phyloP scores from a whole-genome alignment of 2,888 invertebrate genomes.

The Parthenolecanium corni region DNA sequence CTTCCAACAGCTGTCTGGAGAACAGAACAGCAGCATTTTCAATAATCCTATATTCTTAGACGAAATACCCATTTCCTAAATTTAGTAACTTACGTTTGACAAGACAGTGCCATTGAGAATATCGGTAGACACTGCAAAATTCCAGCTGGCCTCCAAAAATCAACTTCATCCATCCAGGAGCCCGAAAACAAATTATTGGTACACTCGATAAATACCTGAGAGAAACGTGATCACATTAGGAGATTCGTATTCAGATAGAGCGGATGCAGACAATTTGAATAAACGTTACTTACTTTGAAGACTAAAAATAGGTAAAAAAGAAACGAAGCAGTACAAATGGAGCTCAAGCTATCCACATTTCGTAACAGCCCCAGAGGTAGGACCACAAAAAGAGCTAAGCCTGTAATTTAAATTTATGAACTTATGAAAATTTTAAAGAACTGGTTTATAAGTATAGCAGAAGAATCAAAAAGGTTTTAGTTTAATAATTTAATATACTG shows the following conservation, averaged over 20 bases:
- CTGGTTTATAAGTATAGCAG: neutral
- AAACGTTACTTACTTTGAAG: slow-evolving; percentile 53
- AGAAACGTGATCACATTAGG: too few species aligned
- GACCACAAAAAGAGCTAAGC: slow-evolving; percentile 65
- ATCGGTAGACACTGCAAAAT: slow-evolving; percentile 87
- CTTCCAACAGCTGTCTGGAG: slow-evolving; percentile 75
- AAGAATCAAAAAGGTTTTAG: neutral
- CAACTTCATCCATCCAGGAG: slow-evolving; percentile 60
- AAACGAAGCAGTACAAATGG: slow-evolving; percentile 79
- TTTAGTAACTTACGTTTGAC: slow-evolving; percentile 78
- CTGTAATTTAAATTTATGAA: slow-evolving; percentile 34
- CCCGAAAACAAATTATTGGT: slow-evolving; percentile 57
- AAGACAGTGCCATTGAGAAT: slow-evolving; percentile 90
- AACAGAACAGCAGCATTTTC: neutral
- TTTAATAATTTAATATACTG: too few species aligned
- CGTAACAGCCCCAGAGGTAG: slow-evolving; percentile 77
- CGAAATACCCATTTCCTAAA: neutral
- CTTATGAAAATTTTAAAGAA: neutral
- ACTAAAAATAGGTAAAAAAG: slow-evolving; percentile 83
- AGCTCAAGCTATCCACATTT: slow-evolving; percentile 79
- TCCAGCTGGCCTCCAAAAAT: slow-evolving; percentile 73
- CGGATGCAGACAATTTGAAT: neutral
- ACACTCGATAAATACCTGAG: slow-evolving; percentile 67
- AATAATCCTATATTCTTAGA: neutral
- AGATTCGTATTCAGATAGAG: neutral